These are phyloP conservation scores for Ovibos moschatus DNA, from an alignment of 2,113 vertebrate genomes.

Conservation along the genomic window DNA sequence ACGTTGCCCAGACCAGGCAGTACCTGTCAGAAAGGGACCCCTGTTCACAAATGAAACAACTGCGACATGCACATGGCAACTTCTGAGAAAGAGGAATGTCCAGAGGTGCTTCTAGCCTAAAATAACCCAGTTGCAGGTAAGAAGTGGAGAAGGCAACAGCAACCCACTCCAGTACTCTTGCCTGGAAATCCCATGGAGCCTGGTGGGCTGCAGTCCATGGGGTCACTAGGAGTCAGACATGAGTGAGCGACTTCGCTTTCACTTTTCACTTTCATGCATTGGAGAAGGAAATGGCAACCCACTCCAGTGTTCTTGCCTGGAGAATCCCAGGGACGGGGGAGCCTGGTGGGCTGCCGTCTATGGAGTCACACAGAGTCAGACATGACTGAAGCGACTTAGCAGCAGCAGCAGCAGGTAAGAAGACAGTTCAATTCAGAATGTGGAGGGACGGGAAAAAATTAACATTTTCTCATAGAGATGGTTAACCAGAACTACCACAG, in stretches of 20 bases:
- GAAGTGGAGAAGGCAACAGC: neutral
- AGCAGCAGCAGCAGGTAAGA: neutral
- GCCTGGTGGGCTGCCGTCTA: neutral
- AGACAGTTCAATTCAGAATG: neutral
- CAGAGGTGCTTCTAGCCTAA: neutral
- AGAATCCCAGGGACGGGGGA: neutral
- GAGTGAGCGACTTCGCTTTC: no score
- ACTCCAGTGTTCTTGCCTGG: neutral
- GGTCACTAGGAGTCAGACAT: no score
- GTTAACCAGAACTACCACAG: neutral
- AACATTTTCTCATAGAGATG: neutral
- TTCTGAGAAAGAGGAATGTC: conserved; percentile 19
- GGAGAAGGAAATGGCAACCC: no score
- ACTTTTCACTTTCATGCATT: no score
- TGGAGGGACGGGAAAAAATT: neutral
- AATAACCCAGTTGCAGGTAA: neutral
- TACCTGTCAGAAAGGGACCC: neutral
- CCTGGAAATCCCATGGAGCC: neutral
- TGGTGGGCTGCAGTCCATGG: neutral
- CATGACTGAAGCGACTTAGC: neutral
- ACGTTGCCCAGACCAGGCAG: neutral
- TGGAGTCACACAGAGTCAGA: neutral
- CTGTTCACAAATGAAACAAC: neutral
- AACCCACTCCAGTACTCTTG: neutral
- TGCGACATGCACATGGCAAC: neutral